Evolutionary conservation across 1,140 invertebrate genomes (phyloP).

Genomic region (Sweltsa coloradensis): DNA sequence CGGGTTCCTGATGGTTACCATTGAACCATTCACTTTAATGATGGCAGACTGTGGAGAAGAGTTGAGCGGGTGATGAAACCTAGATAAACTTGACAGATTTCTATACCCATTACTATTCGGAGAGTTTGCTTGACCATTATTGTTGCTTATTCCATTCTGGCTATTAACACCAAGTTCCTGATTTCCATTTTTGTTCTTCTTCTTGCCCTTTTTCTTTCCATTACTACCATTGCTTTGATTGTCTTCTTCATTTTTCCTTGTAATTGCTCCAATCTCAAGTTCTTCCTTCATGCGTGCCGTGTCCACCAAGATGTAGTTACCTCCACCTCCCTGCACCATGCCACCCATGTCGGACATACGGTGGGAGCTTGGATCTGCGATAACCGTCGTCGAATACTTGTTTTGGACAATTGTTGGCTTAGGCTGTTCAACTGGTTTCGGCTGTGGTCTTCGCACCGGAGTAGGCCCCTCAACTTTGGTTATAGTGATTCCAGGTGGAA

Average conservation of each 20-base stretch:
- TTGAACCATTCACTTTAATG: slow-evolving; percentile 56
- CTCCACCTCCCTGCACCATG: slow-evolving; percentile 17
- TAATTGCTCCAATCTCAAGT: background rate
- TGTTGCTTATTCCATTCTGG: background rate
- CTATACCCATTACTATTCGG: background rate
- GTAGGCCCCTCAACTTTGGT: slow-evolving; percentile 54
- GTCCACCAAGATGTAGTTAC: slow-evolving; percentile 49
- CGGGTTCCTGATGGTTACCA: slow-evolving; percentile 71
- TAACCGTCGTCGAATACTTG: slow-evolving; percentile 31
- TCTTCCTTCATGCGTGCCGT: slow-evolving; percentile 43
- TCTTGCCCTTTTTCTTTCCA: slow-evolving; percentile 41
- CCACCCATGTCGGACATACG: slow-evolving; percentile 4
- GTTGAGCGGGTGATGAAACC: too few species aligned
- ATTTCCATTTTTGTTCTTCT: slow-evolving; percentile 39
- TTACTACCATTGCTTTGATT: slow-evolving; percentile 13
- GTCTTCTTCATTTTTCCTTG: background rate
- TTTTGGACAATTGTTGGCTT: slow-evolving; percentile 24
- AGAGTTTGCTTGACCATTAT: background rate
- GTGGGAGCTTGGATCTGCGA: slow-evolving; percentile 25
- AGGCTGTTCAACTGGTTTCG: slow-evolving; percentile 25
- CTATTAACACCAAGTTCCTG: background rate
- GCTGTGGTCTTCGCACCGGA: slow-evolving; percentile 31
- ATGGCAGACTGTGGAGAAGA: slow-evolving; percentile 50
- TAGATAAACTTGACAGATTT: too few species aligned
- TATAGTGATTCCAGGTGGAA: slow-evolving; percentile 72